A percentile compares a stretch with the other conserved stretches of the same genome.
Conservation (phyloP, 1,140 invertebrate species). For the Anadara kagoshimensis region DNA sequence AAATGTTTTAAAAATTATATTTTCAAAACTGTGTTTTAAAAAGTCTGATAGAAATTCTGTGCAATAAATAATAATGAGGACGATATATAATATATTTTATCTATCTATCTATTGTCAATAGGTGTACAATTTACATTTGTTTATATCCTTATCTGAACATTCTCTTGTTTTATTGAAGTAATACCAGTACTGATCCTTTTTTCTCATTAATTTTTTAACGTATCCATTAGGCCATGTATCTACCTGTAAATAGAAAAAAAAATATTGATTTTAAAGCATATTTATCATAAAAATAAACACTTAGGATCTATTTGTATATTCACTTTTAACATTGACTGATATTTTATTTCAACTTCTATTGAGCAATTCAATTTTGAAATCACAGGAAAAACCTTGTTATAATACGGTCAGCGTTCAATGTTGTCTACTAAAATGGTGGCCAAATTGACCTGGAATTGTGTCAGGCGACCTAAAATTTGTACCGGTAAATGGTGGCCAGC, state of each 20-base stretch:
- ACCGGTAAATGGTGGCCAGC: too few species aligned
- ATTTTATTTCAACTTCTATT: neutral
- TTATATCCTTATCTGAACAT: constrained; percentile 72
- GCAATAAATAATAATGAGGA: too few species aligned
- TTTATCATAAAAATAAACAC: neutral
- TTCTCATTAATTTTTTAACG: constrained; percentile 72
- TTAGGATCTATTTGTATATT: neutral
- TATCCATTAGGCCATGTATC: constrained; percentile 73
- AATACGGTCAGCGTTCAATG: too few species aligned
- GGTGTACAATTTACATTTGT: constrained; percentile 71
- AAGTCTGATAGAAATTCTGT: too few species aligned
- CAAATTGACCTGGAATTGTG: too few species aligned
- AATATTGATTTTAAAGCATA: neutral
- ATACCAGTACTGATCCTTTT: constrained; percentile 71
- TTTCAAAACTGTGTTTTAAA: too few species aligned
- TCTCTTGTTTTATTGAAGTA: constrained; percentile 72
- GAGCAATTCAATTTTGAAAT: too few species aligned
- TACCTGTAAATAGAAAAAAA: constrained; percentile 62
- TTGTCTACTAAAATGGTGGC: too few species aligned
- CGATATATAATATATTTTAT: too few species aligned
- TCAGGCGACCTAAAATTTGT: too few species aligned
- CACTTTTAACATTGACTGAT: neutral
- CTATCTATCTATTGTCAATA: constrained; percentile 53
- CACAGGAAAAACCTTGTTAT: too few species aligned
- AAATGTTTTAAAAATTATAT: too few species aligned